These are phyloP conservation scores for Gymnothorax javanicus DNA, from an alignment of 2,797 vertebrate species.

Conservation along the genomic window DNA sequence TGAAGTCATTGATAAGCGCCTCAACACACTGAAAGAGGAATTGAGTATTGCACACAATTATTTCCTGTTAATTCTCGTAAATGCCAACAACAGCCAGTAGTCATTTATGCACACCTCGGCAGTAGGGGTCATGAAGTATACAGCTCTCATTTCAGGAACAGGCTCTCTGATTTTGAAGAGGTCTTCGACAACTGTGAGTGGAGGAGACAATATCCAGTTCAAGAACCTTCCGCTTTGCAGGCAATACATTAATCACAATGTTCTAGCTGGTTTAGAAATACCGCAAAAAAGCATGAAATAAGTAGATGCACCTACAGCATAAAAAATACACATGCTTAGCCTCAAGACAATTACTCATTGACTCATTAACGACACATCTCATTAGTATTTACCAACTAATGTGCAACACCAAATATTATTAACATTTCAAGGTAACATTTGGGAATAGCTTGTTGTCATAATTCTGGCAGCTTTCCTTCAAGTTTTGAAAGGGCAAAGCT, in stretches of 20 bases:
- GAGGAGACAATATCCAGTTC: not conserved
- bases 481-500: not conserved
- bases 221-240: not conserved
- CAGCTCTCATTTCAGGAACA: slow-evolving; percentile 90
- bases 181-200: slow-evolving; percentile 90
- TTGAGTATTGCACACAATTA: not conserved
- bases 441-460: not conserved
- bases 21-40: slow-evolving; percentile 81
- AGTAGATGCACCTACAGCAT: not conserved
- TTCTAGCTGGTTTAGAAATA: not conserved
- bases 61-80: not conserved
- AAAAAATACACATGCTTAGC: too few relatives aligned
- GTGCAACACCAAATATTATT: not conserved
- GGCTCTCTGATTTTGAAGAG: slow-evolving; percentile 90
- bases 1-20: slow-evolving; percentile 88
- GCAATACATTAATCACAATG: not conserved
- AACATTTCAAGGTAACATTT: not conserved
- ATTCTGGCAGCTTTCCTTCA: not conserved
- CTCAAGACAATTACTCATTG: too few relatives aligned
- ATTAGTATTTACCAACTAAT: not conserved
- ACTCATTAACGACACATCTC: not conserved
- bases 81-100: not conserved
- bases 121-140: slow-evolving; percentile 94
- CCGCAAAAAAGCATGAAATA: not conserved
- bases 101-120: slow-evolving; percentile 74